Base-by-base conservation (phyloP, 2,888 invertebrate species). In the Saturnia pavonia region DNA sequence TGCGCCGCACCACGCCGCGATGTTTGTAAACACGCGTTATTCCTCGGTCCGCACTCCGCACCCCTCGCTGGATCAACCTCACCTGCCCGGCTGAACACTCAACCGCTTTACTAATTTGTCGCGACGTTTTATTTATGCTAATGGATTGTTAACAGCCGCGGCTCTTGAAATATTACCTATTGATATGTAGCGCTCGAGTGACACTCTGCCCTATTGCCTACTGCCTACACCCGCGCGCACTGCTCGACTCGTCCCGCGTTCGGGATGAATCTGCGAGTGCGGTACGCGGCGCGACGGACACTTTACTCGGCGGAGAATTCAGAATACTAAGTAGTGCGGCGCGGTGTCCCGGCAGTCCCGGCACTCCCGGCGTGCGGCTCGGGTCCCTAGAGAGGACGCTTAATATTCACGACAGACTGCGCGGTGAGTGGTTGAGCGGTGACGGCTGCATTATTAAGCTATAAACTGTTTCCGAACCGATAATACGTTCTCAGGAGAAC, bases 61-160 rank as follows among this genome's bases (percentile, higher is more conserved):
- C 34, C 34, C 68, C 79, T 77, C 78, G 78, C 74, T 73, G 75
- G 54, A 75, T 74, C 76, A 1, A 11, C 8, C 34, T 65, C 65
- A 65, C 65, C 65, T 65, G 65, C 65, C n/a, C n/a, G n/a, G n/a
- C n/a, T n/a, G n/a, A n/a, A n/a, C 65, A 40, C 65, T 65, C 65
- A 0, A 19, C 19, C 34, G 34, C 65, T 34, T 40, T 76, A 72
- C 70, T 72, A 84, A 90, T 91, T 90, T 88, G 90, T 90, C 90
- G 83, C 80, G 81, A 74, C 83, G 78, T 82, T 84, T 89, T 85
- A 88, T 91, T 91, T 89, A 90, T 86, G 88, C 88, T 91, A 91
- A 91, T 90, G 91, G 89, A 88, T 81, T 81, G 88, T 87, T 87
- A 86, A 89, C 85, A 85, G 82, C 80, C 77, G 76, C 34, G 34